Conservation (phyloP, 2,797 vertebrate species). For the Myotis daubentonii region DNA sequence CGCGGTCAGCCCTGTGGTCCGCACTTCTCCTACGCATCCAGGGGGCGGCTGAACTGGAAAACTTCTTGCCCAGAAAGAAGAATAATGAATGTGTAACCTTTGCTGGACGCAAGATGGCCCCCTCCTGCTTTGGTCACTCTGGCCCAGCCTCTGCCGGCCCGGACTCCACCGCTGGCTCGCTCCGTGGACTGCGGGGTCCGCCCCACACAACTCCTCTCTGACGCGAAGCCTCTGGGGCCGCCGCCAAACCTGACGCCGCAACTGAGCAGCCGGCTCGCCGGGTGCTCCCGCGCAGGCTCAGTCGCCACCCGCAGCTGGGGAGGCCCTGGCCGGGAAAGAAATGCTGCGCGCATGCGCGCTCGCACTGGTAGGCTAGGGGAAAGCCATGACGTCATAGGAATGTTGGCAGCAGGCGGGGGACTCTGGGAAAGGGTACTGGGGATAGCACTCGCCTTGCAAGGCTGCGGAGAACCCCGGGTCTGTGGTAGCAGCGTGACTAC, state of each 20-base stretch:
- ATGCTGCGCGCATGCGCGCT: not conserved
- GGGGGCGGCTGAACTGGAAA: not conserved
- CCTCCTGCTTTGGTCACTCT: not conserved
- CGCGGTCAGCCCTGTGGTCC: too few species aligned
- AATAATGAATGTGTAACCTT: rapidly evolving
- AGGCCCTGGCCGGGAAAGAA: rapidly evolving
- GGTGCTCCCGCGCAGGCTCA: not conserved
- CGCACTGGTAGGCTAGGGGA: rapidly evolving
- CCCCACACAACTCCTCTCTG: too few species aligned
- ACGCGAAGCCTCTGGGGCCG: rapidly evolving
- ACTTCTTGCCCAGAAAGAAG: not conserved
- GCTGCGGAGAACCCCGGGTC: rapidly evolving
- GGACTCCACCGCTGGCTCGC: too few species aligned
- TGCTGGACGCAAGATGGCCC: too few species aligned
- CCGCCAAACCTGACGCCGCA: not conserved
- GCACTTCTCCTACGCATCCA: not conserved
- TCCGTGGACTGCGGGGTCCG: too few species aligned
- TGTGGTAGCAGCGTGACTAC: rapidly evolving
- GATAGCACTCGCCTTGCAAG: rapidly evolving
- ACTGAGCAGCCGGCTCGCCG: rapidly evolving
- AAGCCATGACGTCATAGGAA: rapidly evolving
- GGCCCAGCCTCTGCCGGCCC: not conserved
- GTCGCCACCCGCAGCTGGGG: rapidly evolving
- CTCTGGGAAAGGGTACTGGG: rapidly evolving
- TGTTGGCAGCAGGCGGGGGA: not conserved